Conservation (phyloP, 1,140 invertebrate species). For the Drosophila sp. region DNA sequence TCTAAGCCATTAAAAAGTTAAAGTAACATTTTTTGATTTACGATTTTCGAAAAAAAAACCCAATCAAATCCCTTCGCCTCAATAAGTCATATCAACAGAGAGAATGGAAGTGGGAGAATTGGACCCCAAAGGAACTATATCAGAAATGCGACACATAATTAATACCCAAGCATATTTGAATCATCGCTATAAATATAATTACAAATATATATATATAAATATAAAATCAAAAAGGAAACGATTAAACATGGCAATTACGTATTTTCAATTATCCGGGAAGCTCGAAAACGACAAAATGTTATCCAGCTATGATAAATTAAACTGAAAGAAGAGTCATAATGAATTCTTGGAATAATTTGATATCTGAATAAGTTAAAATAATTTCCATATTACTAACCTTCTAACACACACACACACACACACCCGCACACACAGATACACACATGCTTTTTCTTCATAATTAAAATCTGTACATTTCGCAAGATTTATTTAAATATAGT, state of each 20-base stretch:
- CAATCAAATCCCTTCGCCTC: background rate
- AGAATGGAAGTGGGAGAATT: background rate
- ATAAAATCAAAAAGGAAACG: background rate
- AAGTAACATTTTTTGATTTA: background rate
- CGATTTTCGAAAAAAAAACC: background rate
- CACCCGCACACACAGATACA: too few relatives aligned
- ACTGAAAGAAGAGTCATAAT: background rate
- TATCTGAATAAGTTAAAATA: background rate
- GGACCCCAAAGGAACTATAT: background rate
- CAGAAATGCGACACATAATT: background rate
- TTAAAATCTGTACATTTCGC: constrained; percentile 33
- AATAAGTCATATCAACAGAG: background rate
- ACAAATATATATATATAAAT: constrained; percentile 3
- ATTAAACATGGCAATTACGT: background rate
- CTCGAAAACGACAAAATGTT: background rate
- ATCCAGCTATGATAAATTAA: background rate
- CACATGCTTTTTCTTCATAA: background rate
- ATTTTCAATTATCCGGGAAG: constrained; percentile 3
- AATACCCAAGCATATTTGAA: background rate
- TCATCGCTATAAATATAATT: background rate
- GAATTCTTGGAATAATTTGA: background rate
- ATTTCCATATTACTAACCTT: background rate
- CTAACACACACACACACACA: background rate
- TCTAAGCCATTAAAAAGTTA: background rate
- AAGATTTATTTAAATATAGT: constrained; percentile 34